A percentile compares a stretch with the other conserved stretches of the same genome.
phyloP scores from a whole-genome alignment of 2,797 vertebrate genomes.

The Otolemur crassicaudatus region DNA sequence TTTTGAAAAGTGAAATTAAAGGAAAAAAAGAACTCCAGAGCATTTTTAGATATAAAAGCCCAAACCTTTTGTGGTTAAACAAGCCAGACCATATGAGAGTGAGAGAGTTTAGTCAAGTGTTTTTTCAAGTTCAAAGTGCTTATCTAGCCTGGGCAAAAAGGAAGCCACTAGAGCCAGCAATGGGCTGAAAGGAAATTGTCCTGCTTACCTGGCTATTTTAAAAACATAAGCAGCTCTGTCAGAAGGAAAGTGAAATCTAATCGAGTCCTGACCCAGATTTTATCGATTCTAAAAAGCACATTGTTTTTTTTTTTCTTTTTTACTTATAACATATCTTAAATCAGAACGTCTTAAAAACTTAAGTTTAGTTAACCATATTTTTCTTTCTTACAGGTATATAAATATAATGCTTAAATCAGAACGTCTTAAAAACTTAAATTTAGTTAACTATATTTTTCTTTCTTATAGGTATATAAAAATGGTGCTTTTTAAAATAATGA shows the following conservation, averaged over 20 bases:
- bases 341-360: neutral
- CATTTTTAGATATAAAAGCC: neutral
- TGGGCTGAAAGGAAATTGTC: neutral
- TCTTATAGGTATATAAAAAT: slow-evolving; percentile 4
- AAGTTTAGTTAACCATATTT: no score
- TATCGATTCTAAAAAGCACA: slow-evolving; percentile 51
- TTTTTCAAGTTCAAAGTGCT: slow-evolving; percentile 60
- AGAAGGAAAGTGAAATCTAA: slow-evolving; percentile 38
- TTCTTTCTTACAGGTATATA: no score
- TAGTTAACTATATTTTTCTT: slow-evolving; percentile 19
- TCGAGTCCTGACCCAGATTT: slow-evolving; percentile 8
- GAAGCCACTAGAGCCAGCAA: neutral
- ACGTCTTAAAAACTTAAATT: neutral
- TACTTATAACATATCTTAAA: slow-evolving; percentile 14
- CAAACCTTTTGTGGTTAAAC: slow-evolving; percentile 22
- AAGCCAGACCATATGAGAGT: neutral
- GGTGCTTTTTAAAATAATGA: neutral
- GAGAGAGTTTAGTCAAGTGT: neutral
- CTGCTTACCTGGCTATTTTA: slow-evolving; percentile 52
- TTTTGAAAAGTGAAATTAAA: slow-evolving; percentile 56
- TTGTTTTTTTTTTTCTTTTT: neutral
- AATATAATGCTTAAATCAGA: slow-evolving; percentile 50
- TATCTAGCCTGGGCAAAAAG: neutral
- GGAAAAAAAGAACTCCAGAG: neutral
- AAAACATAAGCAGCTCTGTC: neutral